Conservation (phyloP, 2,113 vertebrate genomes). For the Heteronetta atricapilla region DNA sequence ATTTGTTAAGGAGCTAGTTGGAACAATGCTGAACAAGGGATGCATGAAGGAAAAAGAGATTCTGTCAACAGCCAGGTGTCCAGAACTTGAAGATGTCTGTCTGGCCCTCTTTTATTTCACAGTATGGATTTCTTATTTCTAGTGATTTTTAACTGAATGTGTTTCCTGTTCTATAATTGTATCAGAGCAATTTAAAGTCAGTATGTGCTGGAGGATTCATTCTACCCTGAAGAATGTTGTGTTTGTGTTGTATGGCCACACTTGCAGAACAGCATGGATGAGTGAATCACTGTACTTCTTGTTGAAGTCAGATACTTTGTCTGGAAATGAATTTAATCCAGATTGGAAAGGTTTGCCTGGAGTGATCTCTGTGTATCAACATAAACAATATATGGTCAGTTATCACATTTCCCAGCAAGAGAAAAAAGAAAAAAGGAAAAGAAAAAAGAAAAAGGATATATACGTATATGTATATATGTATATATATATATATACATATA, state of each 20-base stretch:
- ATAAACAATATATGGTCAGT: neutral
- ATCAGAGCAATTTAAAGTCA: neutral
- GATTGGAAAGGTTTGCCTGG: conserved; percentile 18
- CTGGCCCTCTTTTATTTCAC: neutral
- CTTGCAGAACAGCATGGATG: neutral
- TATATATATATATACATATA: no score
- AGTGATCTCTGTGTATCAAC: conserved; percentile 10
- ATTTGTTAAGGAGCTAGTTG: neutral
- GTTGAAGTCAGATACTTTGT: conserved; percentile 11
- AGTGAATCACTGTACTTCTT: neutral
- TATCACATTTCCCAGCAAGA: conserved; percentile 24
- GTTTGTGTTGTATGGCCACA: neutral
- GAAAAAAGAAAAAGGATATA: neutral
- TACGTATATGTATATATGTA: no score
- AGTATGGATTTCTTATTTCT: neutral
- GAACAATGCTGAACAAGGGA: neutral
- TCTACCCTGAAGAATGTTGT: neutral
- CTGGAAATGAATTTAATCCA: conserved; percentile 22
- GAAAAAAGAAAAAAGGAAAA: neutral
- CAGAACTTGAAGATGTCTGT: neutral
- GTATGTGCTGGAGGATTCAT: neutral
- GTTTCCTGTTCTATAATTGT: neutral
- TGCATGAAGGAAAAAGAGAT: neutral
- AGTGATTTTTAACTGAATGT: fast-evolving
- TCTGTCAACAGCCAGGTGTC: neutral